Conservation (phyloP, 1,140 invertebrate species). For the Chironomus striatipennis region DNA sequence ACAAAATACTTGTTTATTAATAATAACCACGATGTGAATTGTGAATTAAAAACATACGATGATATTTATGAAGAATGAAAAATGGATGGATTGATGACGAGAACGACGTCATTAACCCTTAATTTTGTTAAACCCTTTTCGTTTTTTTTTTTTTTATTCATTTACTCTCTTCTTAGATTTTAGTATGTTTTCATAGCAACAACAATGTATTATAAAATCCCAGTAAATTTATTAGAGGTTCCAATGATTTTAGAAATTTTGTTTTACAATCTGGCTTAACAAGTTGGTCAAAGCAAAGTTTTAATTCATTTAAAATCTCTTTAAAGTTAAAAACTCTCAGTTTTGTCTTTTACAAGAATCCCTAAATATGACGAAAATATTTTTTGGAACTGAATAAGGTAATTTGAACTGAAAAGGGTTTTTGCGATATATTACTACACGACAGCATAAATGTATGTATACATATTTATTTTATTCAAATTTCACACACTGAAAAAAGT, state of each 20-base stretch:
- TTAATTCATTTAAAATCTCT: too few species aligned
- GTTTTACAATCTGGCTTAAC: too few species aligned
- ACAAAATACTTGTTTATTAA: not conserved
- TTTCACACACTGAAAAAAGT: not conserved
- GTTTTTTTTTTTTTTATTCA: not conserved
- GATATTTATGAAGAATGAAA: not conserved
- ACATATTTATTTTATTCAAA: not conserved
- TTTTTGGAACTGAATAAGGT: not conserved
- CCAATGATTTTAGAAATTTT: too few species aligned
- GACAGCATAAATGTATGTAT: not conserved
- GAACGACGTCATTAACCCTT: conserved; percentile 1
- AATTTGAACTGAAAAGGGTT: conserved; percentile 7
- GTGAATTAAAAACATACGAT: too few species aligned
- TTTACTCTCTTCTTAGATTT: not conserved
- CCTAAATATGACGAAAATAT: not conserved
- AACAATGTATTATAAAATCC: too few species aligned
- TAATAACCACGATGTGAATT: not conserved
- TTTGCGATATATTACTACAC: not conserved
- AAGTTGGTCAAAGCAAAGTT: too few species aligned
- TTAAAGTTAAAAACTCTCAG: too few species aligned
- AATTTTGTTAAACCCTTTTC: not conserved
- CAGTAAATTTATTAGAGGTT: too few species aligned
- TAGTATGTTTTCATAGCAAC: too few species aligned
- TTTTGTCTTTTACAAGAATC: too few species aligned
- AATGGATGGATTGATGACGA: not conserved